phyloP scores from a whole-genome alignment of 2,888 invertebrate genomes.

The Magallana nippona region DNA sequence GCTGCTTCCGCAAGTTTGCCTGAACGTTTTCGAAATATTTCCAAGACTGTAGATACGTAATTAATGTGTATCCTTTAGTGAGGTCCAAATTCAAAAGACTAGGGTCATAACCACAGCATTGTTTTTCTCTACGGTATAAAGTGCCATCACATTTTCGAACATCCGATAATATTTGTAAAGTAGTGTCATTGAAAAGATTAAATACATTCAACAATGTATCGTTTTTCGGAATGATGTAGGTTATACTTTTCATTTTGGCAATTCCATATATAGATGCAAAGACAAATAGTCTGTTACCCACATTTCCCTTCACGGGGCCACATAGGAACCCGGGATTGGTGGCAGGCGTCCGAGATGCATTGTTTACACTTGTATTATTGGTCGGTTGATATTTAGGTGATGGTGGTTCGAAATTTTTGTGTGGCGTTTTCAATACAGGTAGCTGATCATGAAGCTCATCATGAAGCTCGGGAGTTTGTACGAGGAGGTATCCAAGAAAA shows the following conservation, averaged over 20 bases:
- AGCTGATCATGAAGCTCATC: neutral
- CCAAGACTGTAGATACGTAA: constrained; percentile 37
- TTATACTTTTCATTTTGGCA: constrained; percentile 22
- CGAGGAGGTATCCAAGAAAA: neutral
- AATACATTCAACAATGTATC: neutral
- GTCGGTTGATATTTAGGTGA: neutral
- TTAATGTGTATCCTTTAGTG: neutral
- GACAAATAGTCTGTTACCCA: constrained; percentile 35
- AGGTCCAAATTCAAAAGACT: constrained; percentile 9
- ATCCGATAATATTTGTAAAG: neutral
- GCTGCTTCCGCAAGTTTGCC: neutral
- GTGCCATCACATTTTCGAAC: neutral
- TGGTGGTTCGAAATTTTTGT: neutral
- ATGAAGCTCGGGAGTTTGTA: neutral
- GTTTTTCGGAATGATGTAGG: neutral
- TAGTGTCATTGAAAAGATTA: neutral
- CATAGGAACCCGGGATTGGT: neutral
- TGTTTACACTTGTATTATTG: neutral
- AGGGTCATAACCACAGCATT: constrained; percentile 27
- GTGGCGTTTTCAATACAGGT: neutral
- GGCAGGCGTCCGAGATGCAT: neutral
- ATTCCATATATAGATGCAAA: constrained; percentile 36
- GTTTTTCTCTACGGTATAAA: neutral
- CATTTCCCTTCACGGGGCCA: constrained; percentile 47
- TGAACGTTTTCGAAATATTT: constrained; percentile 4